Evolutionary conservation across 53 echinoderm and acorn worm species (phyloP), one percentile per base, ranked within the genome.

Genomic region (Paelopatides confundens): DNA sequence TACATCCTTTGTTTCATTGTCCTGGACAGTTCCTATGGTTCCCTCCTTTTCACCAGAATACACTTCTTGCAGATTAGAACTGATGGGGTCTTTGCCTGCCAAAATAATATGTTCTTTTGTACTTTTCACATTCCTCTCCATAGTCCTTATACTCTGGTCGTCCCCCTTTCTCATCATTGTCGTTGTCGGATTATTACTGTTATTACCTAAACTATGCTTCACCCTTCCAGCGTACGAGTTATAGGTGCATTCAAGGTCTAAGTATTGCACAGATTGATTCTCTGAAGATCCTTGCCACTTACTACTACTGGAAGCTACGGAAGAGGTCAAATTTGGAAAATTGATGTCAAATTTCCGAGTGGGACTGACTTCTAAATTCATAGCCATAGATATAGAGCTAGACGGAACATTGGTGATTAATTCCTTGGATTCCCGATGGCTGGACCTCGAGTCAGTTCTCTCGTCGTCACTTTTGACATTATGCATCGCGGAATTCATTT

Each of bases 201-300:
- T 83, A 5, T 63, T 65, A 26, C 39, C 13, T 31, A 65, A 35
- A 63, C 84, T 83, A 63, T 38, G 84, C 65, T 83, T 83, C 63
- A 83, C 35, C 35, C 84, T 17, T 30, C 84, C 65, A 24, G 84
- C 84, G 36, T 83, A 83, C 0, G 84, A 40, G 36, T 35, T 83
- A 27, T 26, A 35, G 10, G 84, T 40, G 65, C 36, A 83, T 35
- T 83, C 39, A 8, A 83, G 84, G 65, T 83, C 39, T 63, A 83
- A 38, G 47, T 83, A 83, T 83, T 83, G 84, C 84, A 83, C 84
- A 83, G 63, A 36, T 11, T 31, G 50, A 11, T 27, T 9, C 18
- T 79, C 33, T 8, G 49, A 31, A 2, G 50, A 33, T 11, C 53
- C 31, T 29, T 46, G 4, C 31, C 48, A 7, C 21, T 48, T 51